Evolutionary conservation across 2,888 invertebrate species (phyloP).

Genomic region (Caenorhabditis sp.): DNA sequence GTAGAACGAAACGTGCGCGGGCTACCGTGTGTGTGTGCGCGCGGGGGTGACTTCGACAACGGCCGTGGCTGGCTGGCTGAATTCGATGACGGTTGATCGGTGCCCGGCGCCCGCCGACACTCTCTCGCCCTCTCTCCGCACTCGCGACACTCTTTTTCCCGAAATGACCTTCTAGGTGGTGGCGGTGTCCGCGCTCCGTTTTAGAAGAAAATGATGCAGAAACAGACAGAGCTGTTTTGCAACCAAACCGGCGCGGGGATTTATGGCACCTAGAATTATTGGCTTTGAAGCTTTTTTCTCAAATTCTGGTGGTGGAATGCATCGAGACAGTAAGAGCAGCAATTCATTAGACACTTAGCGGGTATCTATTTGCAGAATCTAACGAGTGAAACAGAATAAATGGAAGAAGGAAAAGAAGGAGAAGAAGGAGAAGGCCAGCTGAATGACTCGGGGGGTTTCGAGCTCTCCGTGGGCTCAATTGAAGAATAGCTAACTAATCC

Average conservation of each 20-base stretch:
- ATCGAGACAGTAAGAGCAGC: neutral
- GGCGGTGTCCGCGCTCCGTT: neutral
- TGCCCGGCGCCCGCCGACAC: conserved; percentile 46
- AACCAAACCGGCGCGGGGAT: neutral
- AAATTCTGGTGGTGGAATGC: too few species aligned
- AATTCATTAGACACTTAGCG: too few species aligned
- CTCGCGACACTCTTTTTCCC: too few species aligned
- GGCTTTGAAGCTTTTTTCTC: too few species aligned
- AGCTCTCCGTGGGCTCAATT: neutral
- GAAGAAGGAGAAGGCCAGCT: neutral
- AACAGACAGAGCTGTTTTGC: neutral
- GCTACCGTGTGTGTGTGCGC: too few species aligned
- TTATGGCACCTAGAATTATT: too few species aligned
- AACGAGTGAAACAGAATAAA: neutral
- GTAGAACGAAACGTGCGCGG: conserved; percentile 3
- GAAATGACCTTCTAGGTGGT: conserved; percentile 30
- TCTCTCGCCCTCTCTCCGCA: conserved; percentile 8
- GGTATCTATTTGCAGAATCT: too few species aligned
- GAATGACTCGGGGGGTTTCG: neutral
- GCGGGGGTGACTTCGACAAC: conserved; percentile 1
- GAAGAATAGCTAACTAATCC: conserved; percentile 12
- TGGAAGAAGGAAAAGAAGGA: neutral
- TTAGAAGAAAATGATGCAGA: neutral
- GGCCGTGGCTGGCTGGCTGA: too few species aligned
- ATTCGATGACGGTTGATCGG: too few species aligned